Evolutionary conservation across 2,888 invertebrate species (phyloP).

Genomic region (Poecilus cupreus): DNA sequence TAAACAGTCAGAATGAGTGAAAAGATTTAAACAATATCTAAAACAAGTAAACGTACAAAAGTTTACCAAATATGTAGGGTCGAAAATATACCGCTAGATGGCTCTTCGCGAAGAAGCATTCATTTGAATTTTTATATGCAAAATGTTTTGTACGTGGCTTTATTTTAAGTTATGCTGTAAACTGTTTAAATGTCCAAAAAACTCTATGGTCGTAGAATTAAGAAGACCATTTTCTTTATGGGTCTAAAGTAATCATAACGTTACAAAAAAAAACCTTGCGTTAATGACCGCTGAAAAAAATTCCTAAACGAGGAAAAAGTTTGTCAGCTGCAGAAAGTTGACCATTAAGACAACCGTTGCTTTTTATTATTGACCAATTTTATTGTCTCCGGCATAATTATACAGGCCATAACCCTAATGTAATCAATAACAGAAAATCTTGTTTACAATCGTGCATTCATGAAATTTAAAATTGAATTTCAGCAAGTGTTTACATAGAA

Average conservation of each 20-base stretch:
- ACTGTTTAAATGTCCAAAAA: not conserved
- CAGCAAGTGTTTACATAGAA: too few species aligned
- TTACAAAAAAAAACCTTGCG: conserved; percentile 28
- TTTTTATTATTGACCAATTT: conserved; percentile 33
- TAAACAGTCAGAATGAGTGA: too few species aligned
- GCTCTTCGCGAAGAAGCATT: too few species aligned
- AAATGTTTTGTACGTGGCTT: too few species aligned
- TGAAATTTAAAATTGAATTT: too few species aligned
- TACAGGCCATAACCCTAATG: not conserved
- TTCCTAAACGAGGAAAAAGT: conserved; percentile 20
- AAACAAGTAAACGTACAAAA: too few species aligned
- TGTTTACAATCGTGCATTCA: too few species aligned
- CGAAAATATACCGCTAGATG: too few species aligned
- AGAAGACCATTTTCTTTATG: not conserved
- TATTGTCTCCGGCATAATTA: conserved; percentile 10
- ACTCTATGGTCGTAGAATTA: not conserved
- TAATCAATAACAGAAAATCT: not conserved
- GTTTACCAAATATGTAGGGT: too few species aligned
- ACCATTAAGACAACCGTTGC: conserved; percentile 32
- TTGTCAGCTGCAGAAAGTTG: conserved; percentile 40
- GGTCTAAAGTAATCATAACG: not conserved
- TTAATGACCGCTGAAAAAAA: conserved; percentile 36
- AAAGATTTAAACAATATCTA: too few species aligned
- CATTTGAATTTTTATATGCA: too few species aligned
- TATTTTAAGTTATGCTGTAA: not conserved